These are phyloP conservation scores for Electrophaes corylata DNA, from an alignment of 2,888 invertebrate species.

Conservation along the genomic window DNA sequence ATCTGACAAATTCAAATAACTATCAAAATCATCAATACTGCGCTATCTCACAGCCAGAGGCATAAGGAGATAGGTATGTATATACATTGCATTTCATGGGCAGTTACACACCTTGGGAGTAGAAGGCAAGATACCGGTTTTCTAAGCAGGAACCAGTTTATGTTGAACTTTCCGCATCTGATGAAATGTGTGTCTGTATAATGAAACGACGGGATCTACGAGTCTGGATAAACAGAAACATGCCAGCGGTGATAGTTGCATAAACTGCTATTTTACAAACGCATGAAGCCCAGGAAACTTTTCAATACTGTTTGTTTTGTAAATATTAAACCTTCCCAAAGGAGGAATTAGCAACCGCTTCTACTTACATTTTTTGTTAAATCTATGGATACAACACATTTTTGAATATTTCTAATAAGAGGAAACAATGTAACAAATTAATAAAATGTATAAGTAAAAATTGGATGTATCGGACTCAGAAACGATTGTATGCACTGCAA, in stretches of 20 bases:
- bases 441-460: no score
- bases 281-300: slow-evolving; percentile 62
- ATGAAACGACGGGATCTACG: slow-evolving; percentile 47
- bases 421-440: no score
- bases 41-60: slow-evolving; percentile 2
- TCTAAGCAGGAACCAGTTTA: slow-evolving; percentile 54
- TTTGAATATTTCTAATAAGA: no score
- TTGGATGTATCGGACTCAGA: neutral
- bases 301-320: slow-evolving; percentile 65
- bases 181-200: slow-evolving; percentile 42
- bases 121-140: slow-evolving; percentile 63
- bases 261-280: slow-evolving; percentile 67
- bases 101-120: slow-evolving; percentile 64
- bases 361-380: neutral
- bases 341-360: neutral
- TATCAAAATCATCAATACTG: neutral
- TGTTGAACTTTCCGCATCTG: slow-evolving; percentile 53
- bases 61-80: slow-evolving; percentile 44
- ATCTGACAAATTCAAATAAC: neutral
- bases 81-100: slow-evolving; percentile 61
- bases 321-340: neutral
- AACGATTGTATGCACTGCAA: no score
- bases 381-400: no score
- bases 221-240: slow-evolving; percentile 52
- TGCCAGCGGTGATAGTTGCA: slow-evolving; percentile 61